Percentiles rank a stretch among this genome's conserved stretches.
phyloP scores from a whole-genome alignment of 2,888 invertebrate species.

The Cloeon dipterum region DNA sequence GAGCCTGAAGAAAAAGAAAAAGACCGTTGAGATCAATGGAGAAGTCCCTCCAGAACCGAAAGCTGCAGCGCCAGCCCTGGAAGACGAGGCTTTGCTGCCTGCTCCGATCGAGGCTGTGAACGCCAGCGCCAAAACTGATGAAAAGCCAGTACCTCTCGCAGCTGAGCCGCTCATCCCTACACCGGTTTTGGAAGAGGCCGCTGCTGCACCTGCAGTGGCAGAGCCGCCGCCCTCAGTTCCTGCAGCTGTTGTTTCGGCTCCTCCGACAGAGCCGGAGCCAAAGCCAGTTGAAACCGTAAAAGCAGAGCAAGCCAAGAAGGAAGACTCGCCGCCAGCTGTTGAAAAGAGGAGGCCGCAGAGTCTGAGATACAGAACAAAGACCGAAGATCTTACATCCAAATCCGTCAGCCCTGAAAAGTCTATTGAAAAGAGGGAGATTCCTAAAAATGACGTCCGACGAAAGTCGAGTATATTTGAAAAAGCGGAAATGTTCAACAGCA shows the following conservation, averaged over 20 bases:
- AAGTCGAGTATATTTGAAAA: constrained; percentile 44
- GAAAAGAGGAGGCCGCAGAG: neutral
- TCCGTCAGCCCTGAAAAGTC: constrained; percentile 10
- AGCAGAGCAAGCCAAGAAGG: constrained; percentile 8
- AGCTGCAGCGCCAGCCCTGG: too few species aligned
- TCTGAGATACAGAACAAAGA: constrained; percentile 2
- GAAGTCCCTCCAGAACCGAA: neutral
- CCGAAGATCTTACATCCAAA: constrained; percentile 6
- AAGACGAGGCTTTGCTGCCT: too few species aligned
- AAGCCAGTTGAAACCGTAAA: constrained; percentile 9
- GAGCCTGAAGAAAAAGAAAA: too few species aligned
- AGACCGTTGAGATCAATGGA: neutral
- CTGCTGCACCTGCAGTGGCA: too few species aligned
- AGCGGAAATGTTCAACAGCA: constrained; percentile 41
- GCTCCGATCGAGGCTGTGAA: too few species aligned
- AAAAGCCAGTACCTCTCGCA: too few species aligned
- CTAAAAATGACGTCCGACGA: constrained; percentile 16
- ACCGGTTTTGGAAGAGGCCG: too few species aligned
- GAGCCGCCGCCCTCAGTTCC: neutral
- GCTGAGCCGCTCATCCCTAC: too few species aligned
- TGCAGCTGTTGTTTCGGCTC: neutral
- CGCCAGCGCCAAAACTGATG: too few species aligned
- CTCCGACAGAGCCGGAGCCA: neutral
- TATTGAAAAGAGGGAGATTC: constrained; percentile 9
- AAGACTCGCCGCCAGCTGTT: neutral